Base-by-base conservation (phyloP, 2,888 invertebrate genomes). In the Neoaliturus tenellus region DNA sequence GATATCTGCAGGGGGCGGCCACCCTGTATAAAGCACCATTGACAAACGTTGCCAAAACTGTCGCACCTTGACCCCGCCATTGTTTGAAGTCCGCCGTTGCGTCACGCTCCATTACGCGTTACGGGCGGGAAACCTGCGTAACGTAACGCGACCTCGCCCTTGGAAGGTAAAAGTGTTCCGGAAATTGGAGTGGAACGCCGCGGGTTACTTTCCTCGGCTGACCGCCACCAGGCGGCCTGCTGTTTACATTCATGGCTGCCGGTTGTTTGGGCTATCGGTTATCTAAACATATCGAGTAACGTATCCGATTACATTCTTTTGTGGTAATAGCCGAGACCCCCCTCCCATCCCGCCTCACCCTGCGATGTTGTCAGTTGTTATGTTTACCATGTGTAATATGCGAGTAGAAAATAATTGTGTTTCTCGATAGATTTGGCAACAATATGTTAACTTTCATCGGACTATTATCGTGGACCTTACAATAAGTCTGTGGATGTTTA, bases 131-230 rank as follows among this genome's bases (percentile, higher is more conserved):
- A 28, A 48, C 73, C 31, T 3, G 6, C 28, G 39, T n/a, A n/a
- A n/a, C 48, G 75, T 75, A 75, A 75, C 55, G 80, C 62, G 81
- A 62, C 81, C 67, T 81, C 81, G 81, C 67, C 81, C 81, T 81
- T 81, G 81, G 67, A 81, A 58, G 62, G 62, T 62, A 75, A 75
- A 75, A 75, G 75, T 48, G 75, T 35, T 39, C 75, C 75, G 75
- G 75, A 75, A 75, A 75, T 75, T 75, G 48, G 75, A 75, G 75
- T 48, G 44, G 35, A 71, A 20, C 71, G 71, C 35, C 75, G 6
- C 17, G 14, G 8, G 48, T 44, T 20, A 31, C 75, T 75, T 75
- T 75, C 75, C 48, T 75, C 75, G 23, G 33, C 23, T 67, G 35
- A 67, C 67, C n/a, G 31, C 33, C 17, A 35, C 39, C 39, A 71